Evolutionary conservation across 1,140 invertebrate genomes (phyloP).

Genomic region (Adoxophyes honmai): DNA sequence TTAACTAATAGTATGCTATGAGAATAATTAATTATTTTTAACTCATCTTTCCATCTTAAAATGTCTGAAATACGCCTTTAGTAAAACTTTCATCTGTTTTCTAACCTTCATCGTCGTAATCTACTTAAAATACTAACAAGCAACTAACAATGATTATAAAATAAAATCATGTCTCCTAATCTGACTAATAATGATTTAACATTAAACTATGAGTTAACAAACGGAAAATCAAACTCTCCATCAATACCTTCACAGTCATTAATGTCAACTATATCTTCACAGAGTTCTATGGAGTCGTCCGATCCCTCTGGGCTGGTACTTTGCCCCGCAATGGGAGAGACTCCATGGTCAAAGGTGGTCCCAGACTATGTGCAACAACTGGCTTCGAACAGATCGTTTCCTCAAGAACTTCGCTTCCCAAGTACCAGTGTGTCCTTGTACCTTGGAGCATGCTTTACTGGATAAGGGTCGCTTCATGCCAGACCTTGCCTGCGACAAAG

Average conservation of each 20-base stretch:
- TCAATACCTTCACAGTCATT: background rate
- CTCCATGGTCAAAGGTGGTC: slow-evolving; percentile 88
- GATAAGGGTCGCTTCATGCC: slow-evolving; percentile 96
- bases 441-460: slow-evolving; percentile 90
- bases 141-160: too few relatives aligned
- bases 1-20: too few relatives aligned
- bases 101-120: too few relatives aligned
- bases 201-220: too few relatives aligned
- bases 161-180: too few relatives aligned
- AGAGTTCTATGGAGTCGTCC: slow-evolving; percentile 93
- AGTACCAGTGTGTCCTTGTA: slow-evolving; percentile 93
- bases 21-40: too few relatives aligned
- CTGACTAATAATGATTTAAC: too few relatives aligned
- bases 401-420: slow-evolving; percentile 93
- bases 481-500: slow-evolving; percentile 94
- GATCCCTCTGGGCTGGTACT: slow-evolving; percentile 95
- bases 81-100: too few relatives aligned
- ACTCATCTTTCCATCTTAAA: too few relatives aligned
- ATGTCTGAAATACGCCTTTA: too few relatives aligned
- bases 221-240: too few relatives aligned
- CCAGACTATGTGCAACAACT: slow-evolving; percentile 88
- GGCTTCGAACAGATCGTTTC: slow-evolving; percentile 92
- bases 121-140: too few relatives aligned
- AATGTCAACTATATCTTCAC: slow-evolving; percentile 24
- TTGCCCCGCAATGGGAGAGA: slow-evolving; percentile 90